Evolutionary conservation across 2,113 vertebrate species (phyloP), one percentile per base, ranked within the genome.

Genomic region (Sminthopsis crassicaudata): DNA sequence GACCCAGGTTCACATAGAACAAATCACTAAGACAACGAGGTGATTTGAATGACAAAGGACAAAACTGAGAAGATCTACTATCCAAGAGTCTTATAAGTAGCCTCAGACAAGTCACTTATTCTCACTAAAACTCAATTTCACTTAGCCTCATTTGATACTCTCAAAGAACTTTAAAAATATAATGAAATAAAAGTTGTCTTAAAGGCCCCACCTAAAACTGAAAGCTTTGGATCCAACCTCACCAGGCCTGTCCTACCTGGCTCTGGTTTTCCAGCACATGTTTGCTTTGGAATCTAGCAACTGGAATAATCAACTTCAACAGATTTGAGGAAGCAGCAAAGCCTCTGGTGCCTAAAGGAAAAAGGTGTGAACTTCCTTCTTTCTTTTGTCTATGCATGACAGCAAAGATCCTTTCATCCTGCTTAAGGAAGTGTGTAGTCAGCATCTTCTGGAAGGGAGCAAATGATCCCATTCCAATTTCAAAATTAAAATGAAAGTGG

Each of bases 271-370:
- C 92, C 93, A 94, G 84, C 6, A 46, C 91, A 67, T 96, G 92
- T 97, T 98, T 97, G 93, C 95, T 97, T 97, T 97, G 97, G 95
- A 98, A 96, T 55, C 76, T 30, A 91, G 48, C 23, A 53, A 48
- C 84, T 94, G 90, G 88, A 94, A 94, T 89, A 94, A 94, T 91
- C 94, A 76, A 55, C 46, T 4, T 36, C 53, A 51, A 94, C 23
- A 60, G 53, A 96, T 92, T 27, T 22, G 97, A 96, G 76, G 91
- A 96, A 96, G 57, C 93, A 54, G 3, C 46, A 92, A 53, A 88
- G 57, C 25, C 16, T 89, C 93, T 22, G 42, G 89, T 91, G 76
- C 89, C 67, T 36, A 51, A 92, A 93, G 55, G 67, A 42, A 67
- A 96, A 92, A 94, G 57, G 46, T 89, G 36, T 92, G 14, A 54